Base-by-base conservation (phyloP, 2,797 vertebrate genomes). In the Sebastes nivosus region DNA sequence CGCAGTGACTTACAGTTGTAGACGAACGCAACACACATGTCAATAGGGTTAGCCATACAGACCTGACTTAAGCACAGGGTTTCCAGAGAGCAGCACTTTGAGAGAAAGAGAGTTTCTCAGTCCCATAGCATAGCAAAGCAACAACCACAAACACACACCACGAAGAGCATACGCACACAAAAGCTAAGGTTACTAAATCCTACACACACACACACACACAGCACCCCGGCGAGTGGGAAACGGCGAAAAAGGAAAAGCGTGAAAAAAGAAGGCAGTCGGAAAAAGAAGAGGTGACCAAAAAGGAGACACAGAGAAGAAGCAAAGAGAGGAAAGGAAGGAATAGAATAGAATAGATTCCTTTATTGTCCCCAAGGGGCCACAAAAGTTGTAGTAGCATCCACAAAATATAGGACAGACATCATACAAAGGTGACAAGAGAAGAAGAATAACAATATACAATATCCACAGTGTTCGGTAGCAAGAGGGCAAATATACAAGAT, bases 311-410 rank as follows among this genome's bases (percentile, higher is more conserved):
- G 90, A 82, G 82, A 89, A 73, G 89, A 93, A 91, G 91, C 83
- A 82, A 90, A 91, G 91, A 93, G 90, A 94, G 80, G 85, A 92
- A 93, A 90, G 85, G 91, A 87, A 93, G 77, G 75, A 89, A 93
- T 90, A 95, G 95, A 95, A 95, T 93, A 96, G 95, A 96, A 96
- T 94, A 96, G 92, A 96, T 87, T 95, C 90, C 93, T 96, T 96
- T 96, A 96, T 96, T 96, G 93, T 94, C 93, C 94, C 94, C 82
- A 79, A 84, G 84, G 93, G 95, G 93, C 92, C 94, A 93, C 91
- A 95, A 91, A 93, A 91, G 85, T 89, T 79, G 82, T 90, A 89
- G 91, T 82, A 92, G 93, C 93, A 95, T 95, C 93, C 95, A 95
- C 90, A 95, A 95, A 95, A 94, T 94, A 93, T 92, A 92, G 91